Conservation (phyloP, 2,797 vertebrate genomes). For the Myiotriccus ornatus region DNA sequence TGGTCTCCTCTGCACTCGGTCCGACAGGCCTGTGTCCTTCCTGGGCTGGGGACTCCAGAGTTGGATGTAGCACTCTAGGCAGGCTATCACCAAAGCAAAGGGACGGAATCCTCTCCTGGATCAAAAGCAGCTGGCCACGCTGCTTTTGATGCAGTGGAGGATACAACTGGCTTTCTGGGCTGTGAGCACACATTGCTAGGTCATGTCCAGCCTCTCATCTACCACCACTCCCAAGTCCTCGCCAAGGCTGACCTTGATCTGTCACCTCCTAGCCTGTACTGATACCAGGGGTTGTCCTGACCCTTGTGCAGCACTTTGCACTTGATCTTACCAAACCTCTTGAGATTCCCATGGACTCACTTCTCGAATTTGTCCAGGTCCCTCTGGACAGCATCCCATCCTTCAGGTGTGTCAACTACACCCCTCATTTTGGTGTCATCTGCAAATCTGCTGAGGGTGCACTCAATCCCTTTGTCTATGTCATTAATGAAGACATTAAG, state of each 20-base stretch:
- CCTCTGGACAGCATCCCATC: too few species aligned
- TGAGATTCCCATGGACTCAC: accelerated
- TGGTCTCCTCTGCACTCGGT: accelerated
- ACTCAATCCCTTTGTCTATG: neutral
- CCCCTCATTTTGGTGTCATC: too few species aligned
- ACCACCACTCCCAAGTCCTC: accelerated
- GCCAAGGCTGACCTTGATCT: neutral
- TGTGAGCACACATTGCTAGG: neutral
- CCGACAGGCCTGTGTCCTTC: accelerated
- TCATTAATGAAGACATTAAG: neutral
- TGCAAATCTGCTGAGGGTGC: neutral
- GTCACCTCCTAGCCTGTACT: neutral
- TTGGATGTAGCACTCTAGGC: neutral
- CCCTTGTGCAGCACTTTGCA: neutral
- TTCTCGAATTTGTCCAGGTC: neutral
- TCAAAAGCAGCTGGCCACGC: neutral
- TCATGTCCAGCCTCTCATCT: neutral
- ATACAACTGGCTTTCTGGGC: neutral
- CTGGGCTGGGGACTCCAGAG: neutral
- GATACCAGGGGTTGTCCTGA: accelerated
- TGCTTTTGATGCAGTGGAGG: neutral
- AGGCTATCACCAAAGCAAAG: neutral
- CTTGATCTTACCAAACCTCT: neutral
- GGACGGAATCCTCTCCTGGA: neutral
- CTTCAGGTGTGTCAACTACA: neutral